Evolutionary conservation across 1,140 invertebrate genomes (phyloP).

Genomic region (Harpegnathos saltator): DNA sequence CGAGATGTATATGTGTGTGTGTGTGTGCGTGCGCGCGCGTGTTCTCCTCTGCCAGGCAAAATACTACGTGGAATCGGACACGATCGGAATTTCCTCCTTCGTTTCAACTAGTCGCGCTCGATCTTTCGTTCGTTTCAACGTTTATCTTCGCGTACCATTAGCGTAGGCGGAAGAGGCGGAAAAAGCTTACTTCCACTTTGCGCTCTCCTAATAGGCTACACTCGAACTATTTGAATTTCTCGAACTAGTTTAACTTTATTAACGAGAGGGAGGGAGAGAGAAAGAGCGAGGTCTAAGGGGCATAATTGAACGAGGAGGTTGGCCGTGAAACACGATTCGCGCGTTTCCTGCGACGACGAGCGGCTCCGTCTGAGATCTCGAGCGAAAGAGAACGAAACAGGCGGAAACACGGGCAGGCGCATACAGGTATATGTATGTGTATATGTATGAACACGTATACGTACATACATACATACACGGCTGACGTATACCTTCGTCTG

Average conservation of each 20-base stretch:
- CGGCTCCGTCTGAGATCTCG: too few species aligned
- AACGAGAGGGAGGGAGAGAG: too few species aligned
- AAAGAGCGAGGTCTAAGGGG: slow-evolving; percentile 2
- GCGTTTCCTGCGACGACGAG: background rate
- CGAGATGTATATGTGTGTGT: too few species aligned
- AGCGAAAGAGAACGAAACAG: too few species aligned
- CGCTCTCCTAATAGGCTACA: background rate
- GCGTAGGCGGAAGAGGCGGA: background rate
- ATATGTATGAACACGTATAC: too few species aligned
- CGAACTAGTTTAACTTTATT: slow-evolving; percentile 17
- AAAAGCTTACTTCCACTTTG: background rate
- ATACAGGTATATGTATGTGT: too few species aligned
- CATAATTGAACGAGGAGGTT: slow-evolving; percentile 22
- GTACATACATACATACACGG: too few species aligned
- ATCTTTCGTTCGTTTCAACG: background rate
- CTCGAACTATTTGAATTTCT: slow-evolving; percentile 38
- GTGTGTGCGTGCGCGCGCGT: too few species aligned
- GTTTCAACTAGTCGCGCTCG: slow-evolving; percentile 7
- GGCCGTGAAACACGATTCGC: slow-evolving; percentile 13
- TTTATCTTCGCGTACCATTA: slow-evolving; percentile 27
- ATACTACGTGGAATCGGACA: too few species aligned
- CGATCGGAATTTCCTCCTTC: background rate
- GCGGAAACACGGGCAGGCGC: too few species aligned
- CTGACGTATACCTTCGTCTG: too few species aligned
- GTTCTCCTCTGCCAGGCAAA: too few species aligned